Base-by-base conservation (phyloP, 2,888 invertebrate genomes). In the Embidobia sp. region DNA sequence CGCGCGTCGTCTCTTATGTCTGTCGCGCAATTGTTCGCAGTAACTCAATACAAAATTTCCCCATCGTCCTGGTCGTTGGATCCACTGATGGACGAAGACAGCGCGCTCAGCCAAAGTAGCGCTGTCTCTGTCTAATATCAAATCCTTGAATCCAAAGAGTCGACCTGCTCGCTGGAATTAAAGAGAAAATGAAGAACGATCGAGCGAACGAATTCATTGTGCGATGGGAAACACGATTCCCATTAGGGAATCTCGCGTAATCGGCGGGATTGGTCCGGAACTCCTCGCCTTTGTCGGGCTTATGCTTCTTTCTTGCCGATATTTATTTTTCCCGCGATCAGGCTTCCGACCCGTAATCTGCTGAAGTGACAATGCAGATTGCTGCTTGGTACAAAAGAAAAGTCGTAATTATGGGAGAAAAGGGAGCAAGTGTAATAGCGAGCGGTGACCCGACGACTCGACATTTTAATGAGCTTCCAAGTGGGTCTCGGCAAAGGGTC, bases 161-260 rank as follows among this genome's bases (percentile, higher is more conserved):
- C 44, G 44, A 44, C 26, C n/a, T 48, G 8, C 27, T 27, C 18
- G 31, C 27, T 26, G 15, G 19, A 33, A 51, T 27, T 46, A 59
- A 67, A 61, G 61, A 44, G 61, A 67, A 67, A 53, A 66, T 37
- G 33, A 55, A 67, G 42, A 55, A 67, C 35, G 53, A 63, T 55
- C 33, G 49, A 57, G 63, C 75, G 57, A 69, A 75, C 48, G 67
- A 75, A 69, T 63, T 75, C 75, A 69, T 67, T 63, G 42, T 57
- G 10, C 31, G 22, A 27, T 33, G 35, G 51, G 57, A 69, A 75
- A 69, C 75, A 69, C 48, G 55, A 67, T 75, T 75, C 49, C 44
- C 51, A 75, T 75, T 67, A 75, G 55, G 46, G 33, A 5, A 8
- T 40, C 22, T 19, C 22, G 42, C 22, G 75, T 61, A 76, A 76